phyloP scores from a whole-genome alignment of 92 coral and sea anemone species.

The Porites cylindrica region DNA sequence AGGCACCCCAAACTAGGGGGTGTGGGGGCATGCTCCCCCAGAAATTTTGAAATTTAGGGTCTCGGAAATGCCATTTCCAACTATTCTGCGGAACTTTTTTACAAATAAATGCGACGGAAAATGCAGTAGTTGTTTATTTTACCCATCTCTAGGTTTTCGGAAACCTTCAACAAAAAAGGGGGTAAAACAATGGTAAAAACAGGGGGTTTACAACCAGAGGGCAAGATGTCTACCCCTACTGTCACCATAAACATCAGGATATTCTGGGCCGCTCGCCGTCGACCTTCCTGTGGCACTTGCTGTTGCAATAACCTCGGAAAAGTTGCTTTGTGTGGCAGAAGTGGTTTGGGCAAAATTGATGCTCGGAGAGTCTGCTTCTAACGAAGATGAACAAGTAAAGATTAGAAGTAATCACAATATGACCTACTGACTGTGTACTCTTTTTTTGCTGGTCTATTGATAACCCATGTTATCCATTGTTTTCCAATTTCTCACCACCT shows the following conservation, averaged over 20 bases:
- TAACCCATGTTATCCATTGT: not conserved
- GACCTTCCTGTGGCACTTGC: not conserved
- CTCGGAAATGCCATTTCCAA: too few relatives aligned
- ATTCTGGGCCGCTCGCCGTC: not conserved
- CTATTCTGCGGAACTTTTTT: too few relatives aligned
- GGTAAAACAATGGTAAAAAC: too few relatives aligned
- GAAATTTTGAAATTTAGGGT: too few relatives aligned
- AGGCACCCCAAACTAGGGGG: too few relatives aligned
- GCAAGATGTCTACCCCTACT: too few relatives aligned
- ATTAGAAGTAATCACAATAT: not conserved
- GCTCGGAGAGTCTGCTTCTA: slow-evolving; percentile 10
- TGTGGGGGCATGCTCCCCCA: too few relatives aligned
- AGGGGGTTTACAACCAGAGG: too few relatives aligned
- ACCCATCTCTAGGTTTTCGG: too few relatives aligned
- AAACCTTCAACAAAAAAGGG: too few relatives aligned
- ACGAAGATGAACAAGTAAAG: not conserved
- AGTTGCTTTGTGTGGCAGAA: not conserved
- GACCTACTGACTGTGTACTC: not conserved
- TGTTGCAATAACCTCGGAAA: not conserved
- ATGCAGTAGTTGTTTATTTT: too few relatives aligned
- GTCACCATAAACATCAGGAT: not conserved
- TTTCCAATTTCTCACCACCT: not conserved
- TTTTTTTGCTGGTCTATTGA: not conserved
- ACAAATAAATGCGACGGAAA: too few relatives aligned
- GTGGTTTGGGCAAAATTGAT: not conserved